Percentiles rank a stretch among this genome's conserved stretches.
Evolutionary conservation across 1,140 invertebrate genomes (phyloP).

Genomic region (Ceratitis capitata): DNA sequence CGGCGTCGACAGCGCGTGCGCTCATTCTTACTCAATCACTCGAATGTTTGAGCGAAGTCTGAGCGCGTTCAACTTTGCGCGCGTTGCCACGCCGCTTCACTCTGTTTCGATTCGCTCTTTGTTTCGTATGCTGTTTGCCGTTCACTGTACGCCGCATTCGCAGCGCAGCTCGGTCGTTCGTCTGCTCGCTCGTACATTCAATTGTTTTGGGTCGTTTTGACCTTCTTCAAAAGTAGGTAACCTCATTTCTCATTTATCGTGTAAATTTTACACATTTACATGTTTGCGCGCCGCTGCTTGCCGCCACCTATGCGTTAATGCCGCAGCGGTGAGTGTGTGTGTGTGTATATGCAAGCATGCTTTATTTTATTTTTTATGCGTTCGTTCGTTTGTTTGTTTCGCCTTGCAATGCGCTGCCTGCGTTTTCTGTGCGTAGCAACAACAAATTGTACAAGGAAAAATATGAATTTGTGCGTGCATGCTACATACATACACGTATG

Average conservation of each 20-base stretch:
- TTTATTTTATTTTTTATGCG: background rate
- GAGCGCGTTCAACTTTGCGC: background rate
- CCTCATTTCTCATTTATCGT: slow-evolving; percentile 64
- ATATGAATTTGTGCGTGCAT: slow-evolving; percentile 5
- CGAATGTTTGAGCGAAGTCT: background rate
- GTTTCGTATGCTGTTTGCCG: background rate
- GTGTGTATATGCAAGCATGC: background rate
- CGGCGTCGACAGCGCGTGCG: background rate
- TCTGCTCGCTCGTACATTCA: background rate
- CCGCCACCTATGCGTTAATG: background rate
- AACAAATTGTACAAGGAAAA: slow-evolving; percentile 24
- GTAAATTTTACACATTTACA: slow-evolving; percentile 59
- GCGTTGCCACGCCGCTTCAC: background rate
- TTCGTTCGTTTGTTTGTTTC: background rate
- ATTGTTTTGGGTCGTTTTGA: slow-evolving; percentile 46
- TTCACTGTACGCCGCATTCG: slow-evolving; percentile 22
- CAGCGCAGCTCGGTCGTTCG: background rate
- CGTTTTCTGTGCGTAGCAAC: slow-evolving; percentile 8
- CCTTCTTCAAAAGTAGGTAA: slow-evolving; percentile 65
- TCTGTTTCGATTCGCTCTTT: background rate
- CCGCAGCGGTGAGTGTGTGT: background rate
- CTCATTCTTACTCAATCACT: background rate
- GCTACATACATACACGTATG: too few species aligned
- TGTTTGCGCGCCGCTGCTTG: background rate
- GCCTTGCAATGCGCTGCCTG: slow-evolving; percentile 9